These are phyloP conservation scores for Oriolus oriolus DNA, from an alignment of 2,113 vertebrate species.

Conservation along the genomic window DNA sequence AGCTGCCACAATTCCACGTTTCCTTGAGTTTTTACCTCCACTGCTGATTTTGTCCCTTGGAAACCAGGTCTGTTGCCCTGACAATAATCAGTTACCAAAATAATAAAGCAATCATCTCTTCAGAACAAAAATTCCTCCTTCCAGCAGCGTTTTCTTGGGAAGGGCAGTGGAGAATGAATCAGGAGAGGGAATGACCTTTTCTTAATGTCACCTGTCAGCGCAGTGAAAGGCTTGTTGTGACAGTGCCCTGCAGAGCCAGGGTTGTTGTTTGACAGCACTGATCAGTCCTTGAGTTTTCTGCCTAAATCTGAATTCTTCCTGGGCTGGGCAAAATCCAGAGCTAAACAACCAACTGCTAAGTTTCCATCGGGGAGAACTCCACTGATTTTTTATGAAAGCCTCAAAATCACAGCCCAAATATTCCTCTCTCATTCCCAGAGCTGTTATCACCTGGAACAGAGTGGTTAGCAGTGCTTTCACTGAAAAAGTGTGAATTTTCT, in stretches of 20 bases:
- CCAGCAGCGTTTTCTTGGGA: background rate
- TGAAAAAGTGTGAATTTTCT: background rate
- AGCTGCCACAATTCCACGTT: background rate
- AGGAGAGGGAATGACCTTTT: conserved; percentile 58
- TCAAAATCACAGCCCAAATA: background rate
- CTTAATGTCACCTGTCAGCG: conserved; percentile 66
- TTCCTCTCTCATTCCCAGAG: background rate
- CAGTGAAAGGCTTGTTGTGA: conserved; percentile 44
- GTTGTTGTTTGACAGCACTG: conserved; percentile 21
- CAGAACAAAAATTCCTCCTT: conserved; percentile 5
- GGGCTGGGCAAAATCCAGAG: background rate
- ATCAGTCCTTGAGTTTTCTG: background rate
- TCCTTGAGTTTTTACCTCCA: background rate
- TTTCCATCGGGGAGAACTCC: background rate
- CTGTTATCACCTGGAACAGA: background rate
- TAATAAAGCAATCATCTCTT: background rate
- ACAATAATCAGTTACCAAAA: background rate
- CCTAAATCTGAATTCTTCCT: background rate
- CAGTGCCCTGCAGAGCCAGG: conserved; percentile 27
- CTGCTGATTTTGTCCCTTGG: background rate
- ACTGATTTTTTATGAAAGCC: background rate
- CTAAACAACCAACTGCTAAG: background rate
- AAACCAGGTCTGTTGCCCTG: background rate
- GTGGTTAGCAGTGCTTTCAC: background rate
- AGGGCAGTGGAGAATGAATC: background rate